A percentile compares a stretch with the other conserved stretches of the same genome.
phyloP scores from a whole-genome alignment of 2,888 invertebrate species.

The Harpagoxenus sublaevis region DNA sequence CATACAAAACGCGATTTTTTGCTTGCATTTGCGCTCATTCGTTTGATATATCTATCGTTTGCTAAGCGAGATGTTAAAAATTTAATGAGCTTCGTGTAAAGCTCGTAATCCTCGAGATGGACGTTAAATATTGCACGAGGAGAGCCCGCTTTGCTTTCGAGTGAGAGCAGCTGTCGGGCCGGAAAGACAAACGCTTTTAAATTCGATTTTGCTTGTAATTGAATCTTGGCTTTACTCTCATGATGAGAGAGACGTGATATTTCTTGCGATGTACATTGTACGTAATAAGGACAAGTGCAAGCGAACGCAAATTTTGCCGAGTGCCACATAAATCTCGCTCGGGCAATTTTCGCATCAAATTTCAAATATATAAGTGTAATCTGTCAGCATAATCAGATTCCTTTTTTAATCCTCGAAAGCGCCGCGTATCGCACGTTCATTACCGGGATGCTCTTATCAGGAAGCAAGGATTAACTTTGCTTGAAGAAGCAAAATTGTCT shows the following conservation, averaged over 20 bases:
- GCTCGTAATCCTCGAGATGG: slow-evolving; percentile 28
- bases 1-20: slow-evolving; percentile 3
- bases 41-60: slow-evolving; percentile 22
- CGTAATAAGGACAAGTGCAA: neutral
- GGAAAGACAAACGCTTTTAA: slow-evolving; percentile 42
- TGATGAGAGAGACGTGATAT: slow-evolving; percentile 10
- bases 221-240: slow-evolving; percentile 20
- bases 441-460: neutral
- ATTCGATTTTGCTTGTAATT: slow-evolving; percentile 38
- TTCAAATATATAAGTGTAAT: slow-evolving; percentile 17
- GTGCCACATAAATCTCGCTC: slow-evolving; percentile 20
- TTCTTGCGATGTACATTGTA: neutral
- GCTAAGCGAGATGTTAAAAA: slow-evolving; percentile 40
- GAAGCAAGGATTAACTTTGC: slow-evolving; percentile 13
- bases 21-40: neutral
- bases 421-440: slow-evolving; percentile 14
- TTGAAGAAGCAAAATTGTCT: neutral
- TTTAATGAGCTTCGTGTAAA: slow-evolving; percentile 32
- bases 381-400: slow-evolving; percentile 26
- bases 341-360: slow-evolving; percentile 3
- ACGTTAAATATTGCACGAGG: slow-evolving; percentile 42
- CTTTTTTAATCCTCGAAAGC: slow-evolving; percentile 13
- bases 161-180: neutral
- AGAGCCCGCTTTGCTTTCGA: slow-evolving; percentile 14
- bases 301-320: slow-evolving; percentile 32